These are phyloP conservation scores for Zaprionus vittiger DNA, from an alignment of 1,140 invertebrate genomes.

Conservation along the genomic window DNA sequence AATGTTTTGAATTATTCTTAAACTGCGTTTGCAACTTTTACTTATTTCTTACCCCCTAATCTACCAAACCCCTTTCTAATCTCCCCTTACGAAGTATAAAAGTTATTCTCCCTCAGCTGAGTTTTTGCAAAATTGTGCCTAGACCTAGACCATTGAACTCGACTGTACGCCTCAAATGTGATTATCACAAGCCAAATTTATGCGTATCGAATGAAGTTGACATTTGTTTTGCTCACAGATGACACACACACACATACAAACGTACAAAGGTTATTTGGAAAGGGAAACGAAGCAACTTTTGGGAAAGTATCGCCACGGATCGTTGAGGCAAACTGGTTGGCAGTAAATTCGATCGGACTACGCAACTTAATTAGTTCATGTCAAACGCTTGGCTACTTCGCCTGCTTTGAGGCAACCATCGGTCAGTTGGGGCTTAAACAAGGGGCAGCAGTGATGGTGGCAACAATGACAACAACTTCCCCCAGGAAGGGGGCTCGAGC, in stretches of 20 bases:
- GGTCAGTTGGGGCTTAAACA: not conserved
- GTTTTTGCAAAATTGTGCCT: constrained; percentile 16
- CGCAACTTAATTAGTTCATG: constrained; percentile 79
- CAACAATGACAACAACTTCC: not conserved
- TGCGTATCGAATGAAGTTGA: constrained; percentile 61
- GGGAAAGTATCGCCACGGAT: constrained; percentile 63
- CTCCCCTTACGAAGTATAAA: not conserved
- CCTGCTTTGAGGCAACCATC: constrained; percentile 13
- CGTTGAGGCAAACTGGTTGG: constrained; percentile 44
- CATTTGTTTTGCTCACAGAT: constrained; percentile 46
- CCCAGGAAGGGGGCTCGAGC: constrained; percentile 27
- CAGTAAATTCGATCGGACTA: constrained; percentile 67
- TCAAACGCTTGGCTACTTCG: constrained; percentile 57
- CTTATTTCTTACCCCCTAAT: too few relatives aligned
- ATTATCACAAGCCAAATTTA: constrained; percentile 62
- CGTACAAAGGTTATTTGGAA: too few relatives aligned
- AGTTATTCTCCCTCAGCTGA: not conserved
- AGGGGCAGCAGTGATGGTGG: constrained; percentile 1
- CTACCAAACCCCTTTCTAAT: too few relatives aligned
- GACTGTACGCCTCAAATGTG: constrained; percentile 27
- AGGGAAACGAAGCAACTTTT: constrained; percentile 30
- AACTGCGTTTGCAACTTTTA: too few relatives aligned
- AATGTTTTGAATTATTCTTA: too few relatives aligned
- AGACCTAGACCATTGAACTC: constrained; percentile 65
- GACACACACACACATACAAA: not conserved